Evolutionary conservation across 2,113 vertebrate genomes (phyloP).

Genomic region (Malurus cyaneus): DNA sequence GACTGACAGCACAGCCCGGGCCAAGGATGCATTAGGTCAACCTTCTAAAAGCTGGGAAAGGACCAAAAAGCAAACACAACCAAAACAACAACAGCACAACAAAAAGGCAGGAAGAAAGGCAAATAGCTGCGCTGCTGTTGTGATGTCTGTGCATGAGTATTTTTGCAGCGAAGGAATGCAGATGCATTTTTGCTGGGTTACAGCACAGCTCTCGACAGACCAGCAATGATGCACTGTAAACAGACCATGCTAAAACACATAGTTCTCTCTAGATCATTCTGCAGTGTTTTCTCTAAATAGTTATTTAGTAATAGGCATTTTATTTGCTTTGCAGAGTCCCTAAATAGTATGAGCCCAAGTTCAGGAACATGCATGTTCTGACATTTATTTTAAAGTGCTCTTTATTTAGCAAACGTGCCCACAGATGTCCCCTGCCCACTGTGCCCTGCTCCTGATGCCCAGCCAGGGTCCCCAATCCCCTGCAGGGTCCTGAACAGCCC

Average conservation of each 20-base stretch:
- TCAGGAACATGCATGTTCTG: conserved; percentile 25
- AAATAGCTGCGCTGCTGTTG: conserved; percentile 54
- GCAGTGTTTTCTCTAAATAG: conserved; percentile 72
- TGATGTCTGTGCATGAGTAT: conserved; percentile 73
- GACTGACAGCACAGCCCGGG: not conserved
- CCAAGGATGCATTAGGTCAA: conserved; percentile 43
- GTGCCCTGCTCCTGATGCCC: not conserved
- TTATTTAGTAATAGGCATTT: conserved; percentile 75
- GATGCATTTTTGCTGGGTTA: conserved; percentile 77
- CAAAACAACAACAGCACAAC: conserved; percentile 47
- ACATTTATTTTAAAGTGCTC: not conserved
- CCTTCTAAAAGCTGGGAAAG: conserved; percentile 62
- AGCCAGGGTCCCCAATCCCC: rapidly evolving
- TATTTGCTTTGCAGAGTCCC: conserved; percentile 72
- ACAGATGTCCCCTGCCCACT: not conserved
- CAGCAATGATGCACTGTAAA: conserved; percentile 75
- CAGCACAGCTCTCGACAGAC: conserved; percentile 58
- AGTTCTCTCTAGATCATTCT: conserved; percentile 68
- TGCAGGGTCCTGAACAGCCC: not conserved
- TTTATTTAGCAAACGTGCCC: not conserved
- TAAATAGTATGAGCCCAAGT: conserved; percentile 62
- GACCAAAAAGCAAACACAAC: conserved; percentile 22
- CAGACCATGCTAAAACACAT: conserved; percentile 78
- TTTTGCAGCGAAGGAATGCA: conserved; percentile 76
- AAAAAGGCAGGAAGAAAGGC: conserved; percentile 32